A percentile compares a stretch with the other conserved stretches of the same genome.
Conservation (phyloP, 2,113 vertebrate species). For the Fulmarus glacialis region DNA sequence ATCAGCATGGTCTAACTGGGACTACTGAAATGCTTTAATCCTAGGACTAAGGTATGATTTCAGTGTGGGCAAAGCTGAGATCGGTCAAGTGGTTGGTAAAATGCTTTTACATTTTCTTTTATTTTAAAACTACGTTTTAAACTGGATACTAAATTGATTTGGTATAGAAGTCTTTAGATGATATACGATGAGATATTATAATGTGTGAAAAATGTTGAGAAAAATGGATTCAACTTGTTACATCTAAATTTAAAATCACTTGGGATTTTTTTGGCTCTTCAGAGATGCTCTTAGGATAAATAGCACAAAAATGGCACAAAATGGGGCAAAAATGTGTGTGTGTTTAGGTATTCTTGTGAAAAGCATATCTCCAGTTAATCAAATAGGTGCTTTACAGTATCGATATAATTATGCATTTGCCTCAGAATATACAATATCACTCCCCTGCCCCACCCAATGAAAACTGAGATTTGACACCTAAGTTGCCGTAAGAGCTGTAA, state of each 20-base stretch:
- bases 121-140: neutral
- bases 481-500: neutral
- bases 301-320: neutral
- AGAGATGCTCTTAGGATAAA: neutral
- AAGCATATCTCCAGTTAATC: neutral
- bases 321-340: neutral
- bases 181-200: neutral
- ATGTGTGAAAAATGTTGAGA: neutral
- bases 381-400: neutral
- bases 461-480: neutral
- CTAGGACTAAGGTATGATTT: neutral
- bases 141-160: neutral
- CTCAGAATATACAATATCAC: neutral
- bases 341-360: neutral
- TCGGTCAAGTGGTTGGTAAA: neutral
- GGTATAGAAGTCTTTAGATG: neutral
- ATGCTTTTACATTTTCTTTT: neutral
- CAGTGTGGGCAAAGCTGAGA: neutral
- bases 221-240: neutral
- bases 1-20: neutral
- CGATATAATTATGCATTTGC: neutral
- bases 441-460: neutral
- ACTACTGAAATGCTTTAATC: neutral
- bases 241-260: neutral
- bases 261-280: neutral